These are phyloP conservation scores for Brachyrhaphis roseni DNA, from an alignment of 2,797 vertebrate genomes.

Conservation along the genomic window DNA sequence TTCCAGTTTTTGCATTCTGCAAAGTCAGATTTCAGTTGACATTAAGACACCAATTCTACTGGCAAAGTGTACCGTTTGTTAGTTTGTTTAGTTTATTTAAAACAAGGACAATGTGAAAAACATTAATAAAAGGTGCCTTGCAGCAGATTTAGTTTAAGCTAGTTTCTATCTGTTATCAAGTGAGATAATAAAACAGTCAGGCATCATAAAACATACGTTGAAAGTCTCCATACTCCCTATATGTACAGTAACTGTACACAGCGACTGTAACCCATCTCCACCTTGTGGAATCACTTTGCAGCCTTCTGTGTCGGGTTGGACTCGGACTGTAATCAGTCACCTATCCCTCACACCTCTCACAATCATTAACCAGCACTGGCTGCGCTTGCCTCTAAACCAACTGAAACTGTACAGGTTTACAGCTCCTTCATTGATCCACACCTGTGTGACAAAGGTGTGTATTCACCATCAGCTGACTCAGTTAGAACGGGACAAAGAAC, in stretches of 20 bases:
- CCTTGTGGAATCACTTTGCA: background rate
- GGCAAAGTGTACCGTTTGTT: too few species aligned
- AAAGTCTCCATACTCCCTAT: too few species aligned
- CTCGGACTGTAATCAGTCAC: slow-evolving; percentile 61
- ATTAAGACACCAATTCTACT: background rate
- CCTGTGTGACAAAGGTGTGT: slow-evolving; percentile 59
- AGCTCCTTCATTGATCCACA: slow-evolving; percentile 50
- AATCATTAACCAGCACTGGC: slow-evolving; percentile 72
- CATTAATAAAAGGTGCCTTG: too few species aligned
- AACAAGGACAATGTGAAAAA: too few species aligned
- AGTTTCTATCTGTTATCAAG: too few species aligned
- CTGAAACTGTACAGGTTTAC: slow-evolving; percentile 41
- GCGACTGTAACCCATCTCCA: background rate
- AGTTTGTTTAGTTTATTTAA: too few species aligned
- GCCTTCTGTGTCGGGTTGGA: background rate
- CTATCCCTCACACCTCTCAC: slow-evolving; percentile 49
- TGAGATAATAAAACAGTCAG: too few species aligned
- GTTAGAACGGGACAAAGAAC: slow-evolving; percentile 37
- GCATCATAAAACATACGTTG: too few species aligned
- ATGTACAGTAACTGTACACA: background rate
- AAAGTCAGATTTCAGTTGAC: background rate
- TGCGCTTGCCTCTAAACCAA: slow-evolving; percentile 41
- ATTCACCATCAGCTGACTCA: slow-evolving; percentile 17
- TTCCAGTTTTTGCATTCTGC: background rate
- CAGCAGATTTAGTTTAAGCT: too few species aligned